Evolutionary conservation across 1,140 invertebrate genomes (phyloP), one percentile per base, ranked within the genome.

Genomic region (Nasonia vitripennis): DNA sequence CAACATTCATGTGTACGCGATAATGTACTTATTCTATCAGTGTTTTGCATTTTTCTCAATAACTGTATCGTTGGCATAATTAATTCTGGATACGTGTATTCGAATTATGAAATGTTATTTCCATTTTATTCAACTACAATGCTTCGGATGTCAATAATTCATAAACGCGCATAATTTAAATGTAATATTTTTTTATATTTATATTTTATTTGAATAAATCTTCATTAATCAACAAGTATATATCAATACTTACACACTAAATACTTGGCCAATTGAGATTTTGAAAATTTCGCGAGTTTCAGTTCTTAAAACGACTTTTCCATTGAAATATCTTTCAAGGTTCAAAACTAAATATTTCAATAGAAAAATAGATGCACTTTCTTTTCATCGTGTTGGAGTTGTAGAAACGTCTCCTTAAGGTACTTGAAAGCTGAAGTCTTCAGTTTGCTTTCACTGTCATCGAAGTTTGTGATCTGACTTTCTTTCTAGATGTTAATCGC

Each of bases 401-500:
- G 87, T 88, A 86, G 84, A 87, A 88, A 85, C 78, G 87, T 85
- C 88, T 90, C 87, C 88, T 91, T 91, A 92, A 93, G 90, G 90
- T 92, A 92, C 91, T 89, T 89, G 81, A 88, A 91, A 91, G 91
- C n/a, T 73, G 51, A 67, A 20, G 78, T 45, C 74, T 74, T 45
- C 55, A 73, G 67, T 87, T 55, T 5, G 20, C 23, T 37, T 83
- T 75, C 23, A 27, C 48, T 73, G 34, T 10, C 14, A 23, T 75
- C 34, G 1, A 48, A 62, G 68, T 62, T 55, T 41, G 9, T 1
- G 27, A 67, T 74, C 80, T 20, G 34, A 31, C 20, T 17, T 74
- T 48, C 9, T 78, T 45, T 9, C 37, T 84, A 20, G 0, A 51
- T 78, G 11, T 6, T 23, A 10, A 31, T 81, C 23, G 20, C 11